Base-by-base conservation (phyloP, 1,140 invertebrate genomes). In the Lysiphlebus fabarum region DNA sequence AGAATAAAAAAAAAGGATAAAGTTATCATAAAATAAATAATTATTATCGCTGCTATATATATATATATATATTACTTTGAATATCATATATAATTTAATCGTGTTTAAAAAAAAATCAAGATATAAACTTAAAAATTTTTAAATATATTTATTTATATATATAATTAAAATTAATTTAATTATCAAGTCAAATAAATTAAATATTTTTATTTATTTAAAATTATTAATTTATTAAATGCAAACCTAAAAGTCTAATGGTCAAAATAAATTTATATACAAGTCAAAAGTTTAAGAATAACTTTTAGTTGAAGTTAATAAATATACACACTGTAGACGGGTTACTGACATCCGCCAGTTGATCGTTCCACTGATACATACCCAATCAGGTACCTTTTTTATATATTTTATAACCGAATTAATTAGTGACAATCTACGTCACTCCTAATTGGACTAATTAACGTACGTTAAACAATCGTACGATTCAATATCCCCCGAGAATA, bases 381-480 rank as follows among this genome's bases (percentile, higher is more conserved):
- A 63, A 69, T 62, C 67, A 58, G 51, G 38, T 17, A 36, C 47
- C 54, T 54, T 65, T 68, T 51, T 36, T 64, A 41, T 60, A 53
- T 62, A 61, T 44, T 34, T 26, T 26, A 26, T 26, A 26, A 26
- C 64, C 60, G 69, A 72, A 74, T 73, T 73, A 74, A 74, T 74
- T 74, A 73, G 68, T 54, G 59, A 62, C 70, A 67, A 72, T 74
- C 65, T 67, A 60, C 67, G 70, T 72, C 71, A 70, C 70, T 71
- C 49, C 69, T 74, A 74, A 74, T 74, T 74, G 72, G 69, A 65
- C 69, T 73, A 73, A 74, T 73, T 74, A 74, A 74, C 63, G 66
- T 54, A 70, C 64, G 64, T 69, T 72, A 68, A 61, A 64, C 64
- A 67, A 63, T 54, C 55, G 53, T 62, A 56, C 63, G 56, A 59